Evolutionary conservation across 2,113 vertebrate species (phyloP), one percentile per base, ranked within the genome.

Genomic region (Rafetus swinhoei): DNA sequence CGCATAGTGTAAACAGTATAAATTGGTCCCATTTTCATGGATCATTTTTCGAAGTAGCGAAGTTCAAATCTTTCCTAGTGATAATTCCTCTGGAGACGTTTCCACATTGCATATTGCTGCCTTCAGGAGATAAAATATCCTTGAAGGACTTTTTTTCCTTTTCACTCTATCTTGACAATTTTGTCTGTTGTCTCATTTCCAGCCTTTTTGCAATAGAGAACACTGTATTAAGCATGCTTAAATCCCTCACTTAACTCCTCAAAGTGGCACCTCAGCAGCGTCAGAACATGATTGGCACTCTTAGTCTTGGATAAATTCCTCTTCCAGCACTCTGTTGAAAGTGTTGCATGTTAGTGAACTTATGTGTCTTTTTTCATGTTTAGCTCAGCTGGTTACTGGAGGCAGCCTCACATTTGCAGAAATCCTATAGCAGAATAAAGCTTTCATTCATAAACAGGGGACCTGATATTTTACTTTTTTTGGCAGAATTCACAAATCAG

Each of bases 401-500:
- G 85, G 76, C 86, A 90, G 89, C 62, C 55, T 89, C 90, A 94
- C 96, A 79, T 91, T 65, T 82, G 80, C 84, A 90, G 90, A 94
- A 88, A 56, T 56, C 93, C 91, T 92, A 91, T 88, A 92, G 72
- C 59, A 72, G 86, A 92, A 96, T 96, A 97, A 97, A 91, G 91
- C 94, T 91, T 96, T 95, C 82, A 93, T 97, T 97, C 97, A 97
- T 83, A 84, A 85, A 85, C 60, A 93, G 65, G 88, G 84, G 96
- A 84, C 85, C 84, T 92, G 84, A 81, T 95, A 93, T 96, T 45
- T 96, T 97, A 93, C 93, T 87, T 96, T 96, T 81, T 94, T 94
- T 94, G 97, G 92, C 91, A 95, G 95, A 94, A 92, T 88, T 94
- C 90, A 88, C 82, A 45, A 52, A 9, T 96, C 95, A 94, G 95